Evolutionary conservation across 2,888 invertebrate genomes (phyloP), one percentile per base, ranked within the genome.

Genomic region (Parnassius smintheus): DNA sequence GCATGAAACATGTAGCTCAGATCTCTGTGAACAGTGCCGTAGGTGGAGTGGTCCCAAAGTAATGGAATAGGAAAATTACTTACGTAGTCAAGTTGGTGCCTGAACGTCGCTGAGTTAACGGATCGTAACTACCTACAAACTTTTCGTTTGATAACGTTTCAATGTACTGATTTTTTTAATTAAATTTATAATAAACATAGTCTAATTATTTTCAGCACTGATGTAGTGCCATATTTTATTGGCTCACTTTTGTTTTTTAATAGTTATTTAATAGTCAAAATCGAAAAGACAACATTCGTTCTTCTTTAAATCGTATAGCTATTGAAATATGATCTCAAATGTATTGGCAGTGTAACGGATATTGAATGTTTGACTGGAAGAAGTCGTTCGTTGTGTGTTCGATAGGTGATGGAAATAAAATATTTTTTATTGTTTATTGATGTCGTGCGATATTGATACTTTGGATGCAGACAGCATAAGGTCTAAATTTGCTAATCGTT

Each of bases 171-270:
- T 90, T 89, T 81, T 77, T 46, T 13, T 78, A 82, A 80, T 80
- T 81, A 86, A 85, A 84, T 84, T 81, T 65, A 61, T 35, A 35
- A 35, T 35, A 70, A 77, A 64, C 53, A 59, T 89, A 88, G 88
- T 79, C 55, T 88, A 86, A 89, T 90, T 49, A 49, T 49, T 86
- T 83, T 82, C 85, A 83, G 91, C 91, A 91, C 91, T 91, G 91
- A 91, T 75, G 75, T 78, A 88, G 91, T 91, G 91, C 91, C 91
- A 91, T 91, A 88, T 87, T 83, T 82, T 84, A 88, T 88, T 89
- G 90, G 91, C 88, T 88, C 82, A 82, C 80, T 82, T 80, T 82
- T 42, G 45, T 61, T 81, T 77, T 74, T 83, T 78, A 83, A 82
- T 82, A 35, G 35, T 83, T 79, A 76, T 86, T 79, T 83, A 78